phyloP scores from a whole-genome alignment of 2,797 vertebrate genomes.

The Lepus townsendii region DNA sequence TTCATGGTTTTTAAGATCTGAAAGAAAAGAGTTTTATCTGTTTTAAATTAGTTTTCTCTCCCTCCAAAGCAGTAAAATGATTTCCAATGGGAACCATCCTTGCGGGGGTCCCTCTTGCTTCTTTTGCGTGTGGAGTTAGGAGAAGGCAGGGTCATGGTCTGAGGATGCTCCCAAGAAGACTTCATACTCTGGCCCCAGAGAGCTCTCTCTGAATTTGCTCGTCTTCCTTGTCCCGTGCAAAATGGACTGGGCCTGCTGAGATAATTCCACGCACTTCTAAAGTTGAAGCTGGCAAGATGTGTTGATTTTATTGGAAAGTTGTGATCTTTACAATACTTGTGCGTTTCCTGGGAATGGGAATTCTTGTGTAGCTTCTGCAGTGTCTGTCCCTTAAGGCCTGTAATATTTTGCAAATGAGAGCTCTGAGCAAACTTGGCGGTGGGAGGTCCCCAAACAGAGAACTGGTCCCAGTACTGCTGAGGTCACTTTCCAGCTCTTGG shows the following conservation, averaged over 20 bases:
- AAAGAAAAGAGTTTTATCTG: conserved; percentile 56
- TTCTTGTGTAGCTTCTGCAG: not conserved
- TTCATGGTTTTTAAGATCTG: conserved; percentile 50
- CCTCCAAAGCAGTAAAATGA: not conserved
- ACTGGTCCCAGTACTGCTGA: not conserved
- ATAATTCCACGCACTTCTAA: not conserved
- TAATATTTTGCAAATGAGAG: not conserved
- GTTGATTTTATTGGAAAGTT: conserved; percentile 53
- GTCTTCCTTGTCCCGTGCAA: not conserved
- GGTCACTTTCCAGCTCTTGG: not conserved
- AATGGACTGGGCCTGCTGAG: conserved; percentile 8
- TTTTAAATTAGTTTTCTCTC: conserved; percentile 68
- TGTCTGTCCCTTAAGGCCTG: not conserved
- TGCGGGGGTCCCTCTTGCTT: not conserved
- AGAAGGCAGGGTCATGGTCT: not conserved
- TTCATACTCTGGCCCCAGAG: not conserved
- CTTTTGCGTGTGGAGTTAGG: not conserved
- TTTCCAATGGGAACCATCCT: conserved; percentile 30
- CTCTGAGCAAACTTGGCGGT: not conserved
- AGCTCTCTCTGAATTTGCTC: not conserved
- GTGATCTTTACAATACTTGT: not conserved
- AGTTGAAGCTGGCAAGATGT: conserved; percentile 4
- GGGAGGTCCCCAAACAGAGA: not conserved
- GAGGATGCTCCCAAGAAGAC: not conserved
- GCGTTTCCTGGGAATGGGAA: not conserved